Conservation (phyloP, 2,888 invertebrate species). For the Chalcosyrphus nemorum region DNA sequence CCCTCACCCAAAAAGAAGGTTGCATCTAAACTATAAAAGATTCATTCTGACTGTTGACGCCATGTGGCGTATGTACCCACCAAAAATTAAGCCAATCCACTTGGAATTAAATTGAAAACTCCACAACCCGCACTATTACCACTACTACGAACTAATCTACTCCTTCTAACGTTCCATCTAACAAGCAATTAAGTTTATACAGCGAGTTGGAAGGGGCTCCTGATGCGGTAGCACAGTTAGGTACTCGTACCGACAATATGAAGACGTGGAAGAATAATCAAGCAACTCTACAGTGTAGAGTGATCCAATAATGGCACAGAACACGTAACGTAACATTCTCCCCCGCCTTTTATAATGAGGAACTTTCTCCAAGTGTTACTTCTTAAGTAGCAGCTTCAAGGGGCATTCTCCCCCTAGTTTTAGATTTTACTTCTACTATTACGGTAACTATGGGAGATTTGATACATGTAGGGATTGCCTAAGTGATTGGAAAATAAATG, state of each 20-base stretch:
- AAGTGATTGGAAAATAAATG: conserved; percentile 8
- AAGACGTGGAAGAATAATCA: not conserved
- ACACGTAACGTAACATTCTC: not conserved
- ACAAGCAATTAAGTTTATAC: not conserved
- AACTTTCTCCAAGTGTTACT: not conserved
- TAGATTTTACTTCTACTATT: not conserved
- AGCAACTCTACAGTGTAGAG: not conserved
- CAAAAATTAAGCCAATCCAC: not conserved
- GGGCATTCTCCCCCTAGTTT: not conserved
- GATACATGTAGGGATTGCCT: not conserved
- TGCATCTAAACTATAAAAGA: not conserved
- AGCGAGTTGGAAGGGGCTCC: not conserved
- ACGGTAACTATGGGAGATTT: not conserved
- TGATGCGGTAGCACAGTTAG: not conserved
- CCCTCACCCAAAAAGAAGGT: not conserved
- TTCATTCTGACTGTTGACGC: not conserved
- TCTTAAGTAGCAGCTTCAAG: not conserved
- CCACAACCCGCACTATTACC: not conserved
- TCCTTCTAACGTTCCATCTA: not conserved
- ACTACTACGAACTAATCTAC: not conserved
- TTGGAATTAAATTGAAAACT: conserved; percentile 1
- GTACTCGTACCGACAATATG: not conserved
- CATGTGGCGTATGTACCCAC: not conserved
- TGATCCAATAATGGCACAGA: not conserved
- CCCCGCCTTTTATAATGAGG: not conserved